Conservation (phyloP, 2,113 vertebrate species). For the Panthera tigris region DNA sequence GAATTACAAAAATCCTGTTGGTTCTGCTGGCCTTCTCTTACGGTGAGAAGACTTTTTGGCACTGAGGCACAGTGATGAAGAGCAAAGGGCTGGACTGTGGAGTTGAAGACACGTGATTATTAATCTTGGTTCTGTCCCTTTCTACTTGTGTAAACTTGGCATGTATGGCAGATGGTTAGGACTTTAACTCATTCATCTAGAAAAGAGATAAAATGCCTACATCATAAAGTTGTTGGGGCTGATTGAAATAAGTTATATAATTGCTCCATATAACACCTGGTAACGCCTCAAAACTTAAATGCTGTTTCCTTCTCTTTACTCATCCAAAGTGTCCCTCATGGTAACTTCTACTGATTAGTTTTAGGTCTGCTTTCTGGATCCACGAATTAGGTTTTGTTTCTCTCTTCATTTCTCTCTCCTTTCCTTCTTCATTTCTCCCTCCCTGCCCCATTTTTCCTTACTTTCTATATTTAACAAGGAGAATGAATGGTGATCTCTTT, state of each 20-base stretch:
- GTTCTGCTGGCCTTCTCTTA: not conserved
- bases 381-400: not conserved
- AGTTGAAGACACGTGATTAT: not conserved
- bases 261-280: not conserved
- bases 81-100: not conserved
- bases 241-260: not conserved
- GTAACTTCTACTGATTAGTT: not conserved
- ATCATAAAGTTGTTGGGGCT: not conserved
- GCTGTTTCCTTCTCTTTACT: not conserved
- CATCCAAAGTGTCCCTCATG: not conserved
- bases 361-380: not conserved
- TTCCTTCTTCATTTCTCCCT: not conserved
- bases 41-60: not conserved
- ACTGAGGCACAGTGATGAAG: not conserved
- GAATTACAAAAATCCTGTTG: not conserved
- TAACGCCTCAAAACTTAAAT: not conserved
- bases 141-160: not conserved
- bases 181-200: not conserved
- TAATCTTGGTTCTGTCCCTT: not conserved
- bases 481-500: not conserved
- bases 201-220: not conserved
- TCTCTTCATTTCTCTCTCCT: not conserved
- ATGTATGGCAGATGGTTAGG: not conserved
- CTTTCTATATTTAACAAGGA: not conserved
- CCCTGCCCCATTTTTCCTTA: not conserved